Percentiles rank a stretch among this genome's conserved stretches.
These are phyloP conservation scores for Sebastes oblongus DNA, from an alignment of 2,797 vertebrate genomes.

Conservation along the genomic window DNA sequence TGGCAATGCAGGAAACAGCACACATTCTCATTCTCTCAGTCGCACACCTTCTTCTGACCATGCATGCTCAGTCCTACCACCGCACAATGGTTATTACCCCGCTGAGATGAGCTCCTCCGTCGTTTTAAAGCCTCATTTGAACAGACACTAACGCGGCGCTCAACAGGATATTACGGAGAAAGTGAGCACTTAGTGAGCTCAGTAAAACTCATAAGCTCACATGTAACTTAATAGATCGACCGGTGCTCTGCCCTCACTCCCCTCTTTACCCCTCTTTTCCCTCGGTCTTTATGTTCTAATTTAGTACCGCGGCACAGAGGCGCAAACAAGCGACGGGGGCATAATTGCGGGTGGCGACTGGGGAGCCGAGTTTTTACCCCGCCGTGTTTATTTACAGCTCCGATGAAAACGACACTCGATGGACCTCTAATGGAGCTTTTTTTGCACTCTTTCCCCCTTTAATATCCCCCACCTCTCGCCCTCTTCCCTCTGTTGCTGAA, in stretches of 20 bases:
- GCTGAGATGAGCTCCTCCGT: background rate
- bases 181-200: conserved; percentile 8
- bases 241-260: background rate
- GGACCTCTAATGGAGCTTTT: conserved; percentile 45
- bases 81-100: background rate
- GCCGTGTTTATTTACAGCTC: conserved; percentile 59
- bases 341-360: conserved; percentile 46
- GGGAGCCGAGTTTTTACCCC: conserved; percentile 46
- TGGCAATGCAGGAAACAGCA: background rate
- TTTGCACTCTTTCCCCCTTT: conserved; percentile 25
- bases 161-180: background rate
- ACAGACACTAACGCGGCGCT: background rate
- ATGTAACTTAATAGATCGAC: conserved; percentile 21
- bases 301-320: conserved; percentile 15
- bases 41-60: conserved; percentile 18
- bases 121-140: conserved; percentile 19
- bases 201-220: conserved; percentile 27
- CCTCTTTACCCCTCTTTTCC: background rate
- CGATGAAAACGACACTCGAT: conserved; percentile 40
- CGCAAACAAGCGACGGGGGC: conserved; percentile 24
- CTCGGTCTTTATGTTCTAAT: conserved; percentile 39
- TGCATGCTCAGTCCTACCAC: background rate
- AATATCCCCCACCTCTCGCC: background rate
- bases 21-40: background rate
- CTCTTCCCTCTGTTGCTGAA: conserved; percentile 29